Percentiles rank a stretch among this genome's conserved stretches.
These are phyloP conservation scores for Diploptera punctata DNA, from an alignment of 2,888 invertebrate genomes.

Conservation along the genomic window DNA sequence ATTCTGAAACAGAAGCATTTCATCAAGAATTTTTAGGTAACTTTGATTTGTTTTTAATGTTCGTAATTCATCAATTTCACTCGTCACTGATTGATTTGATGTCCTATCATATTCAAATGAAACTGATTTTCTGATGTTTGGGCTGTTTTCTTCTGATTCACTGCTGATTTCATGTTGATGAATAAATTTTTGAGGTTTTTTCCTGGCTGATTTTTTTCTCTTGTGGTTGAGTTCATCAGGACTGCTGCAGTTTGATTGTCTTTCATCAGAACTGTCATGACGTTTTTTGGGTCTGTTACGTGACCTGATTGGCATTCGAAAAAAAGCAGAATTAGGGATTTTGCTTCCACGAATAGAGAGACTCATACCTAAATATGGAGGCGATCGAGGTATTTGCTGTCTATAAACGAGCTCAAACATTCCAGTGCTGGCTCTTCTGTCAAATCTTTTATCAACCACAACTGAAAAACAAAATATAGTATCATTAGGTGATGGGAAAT, in stretches of 20 bases:
- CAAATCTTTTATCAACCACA: conserved; percentile 74
- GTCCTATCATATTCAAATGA: too few relatives aligned
- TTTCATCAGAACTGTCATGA: not conserved
- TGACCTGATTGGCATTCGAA: not conserved
- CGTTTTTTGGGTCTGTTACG: not conserved
- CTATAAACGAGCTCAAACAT: conserved; percentile 81
- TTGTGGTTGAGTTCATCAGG: not conserved
- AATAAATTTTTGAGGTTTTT: too few relatives aligned
- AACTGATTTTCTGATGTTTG: too few relatives aligned
- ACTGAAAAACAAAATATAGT: conserved; percentile 57
- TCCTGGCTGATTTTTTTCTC: too few relatives aligned
- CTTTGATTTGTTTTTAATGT: too few relatives aligned
- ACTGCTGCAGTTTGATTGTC: not conserved
- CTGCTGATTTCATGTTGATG: too few relatives aligned
- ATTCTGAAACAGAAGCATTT: too few relatives aligned
- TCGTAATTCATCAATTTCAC: too few relatives aligned
- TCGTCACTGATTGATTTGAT: too few relatives aligned
- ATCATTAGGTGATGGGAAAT: too few relatives aligned
- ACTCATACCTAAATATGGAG: conserved; percentile 79
- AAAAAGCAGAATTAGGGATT: not conserved
- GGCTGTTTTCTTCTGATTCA: too few relatives aligned
- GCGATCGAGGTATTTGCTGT: conserved; percentile 77
- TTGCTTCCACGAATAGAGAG: conserved; percentile 70
- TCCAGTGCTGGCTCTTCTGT: conserved; percentile 79
- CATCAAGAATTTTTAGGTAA: too few relatives aligned